Conservation (phyloP, 2,113 vertebrate genomes). For the Elachura formosa region DNA sequence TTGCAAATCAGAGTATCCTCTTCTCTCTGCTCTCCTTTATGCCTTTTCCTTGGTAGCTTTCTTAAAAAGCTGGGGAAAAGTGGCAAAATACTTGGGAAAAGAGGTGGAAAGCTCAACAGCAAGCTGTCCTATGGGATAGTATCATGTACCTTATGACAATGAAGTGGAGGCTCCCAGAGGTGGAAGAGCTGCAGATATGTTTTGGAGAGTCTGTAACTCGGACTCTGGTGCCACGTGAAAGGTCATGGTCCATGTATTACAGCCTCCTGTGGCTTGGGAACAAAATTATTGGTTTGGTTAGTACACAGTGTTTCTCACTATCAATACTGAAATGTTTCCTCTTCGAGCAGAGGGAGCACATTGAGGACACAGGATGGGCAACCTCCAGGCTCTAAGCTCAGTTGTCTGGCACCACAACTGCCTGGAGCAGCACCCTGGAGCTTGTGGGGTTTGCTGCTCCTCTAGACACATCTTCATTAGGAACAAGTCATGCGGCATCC, state of each 20-base stretch:
- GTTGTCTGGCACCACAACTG: background rate
- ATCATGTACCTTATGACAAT: fast-evolving
- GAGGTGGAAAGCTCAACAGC: background rate
- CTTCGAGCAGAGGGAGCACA: background rate
- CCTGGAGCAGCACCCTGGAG: background rate
- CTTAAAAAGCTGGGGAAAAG: background rate
- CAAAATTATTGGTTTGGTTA: background rate
- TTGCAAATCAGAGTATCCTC: background rate
- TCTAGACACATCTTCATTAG: background rate
- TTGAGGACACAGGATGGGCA: background rate
- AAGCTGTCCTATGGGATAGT: background rate
- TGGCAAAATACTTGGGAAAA: background rate
- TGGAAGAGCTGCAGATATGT: background rate
- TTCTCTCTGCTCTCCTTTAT: background rate
- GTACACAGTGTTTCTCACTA: background rate
- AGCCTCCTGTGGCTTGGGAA: background rate
- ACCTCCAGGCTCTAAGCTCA: background rate
- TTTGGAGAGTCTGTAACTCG: background rate
- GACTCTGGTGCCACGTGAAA: background rate
- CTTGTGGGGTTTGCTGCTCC: background rate
- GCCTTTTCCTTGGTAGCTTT: background rate
- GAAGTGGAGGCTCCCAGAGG: background rate
- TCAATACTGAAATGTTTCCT: background rate
- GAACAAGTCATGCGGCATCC: background rate
- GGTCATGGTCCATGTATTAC: background rate